Evolutionary conservation across 2,888 invertebrate species (phyloP), one percentile per base, ranked within the genome.

Genomic region (Mythimna albipuncta): DNA sequence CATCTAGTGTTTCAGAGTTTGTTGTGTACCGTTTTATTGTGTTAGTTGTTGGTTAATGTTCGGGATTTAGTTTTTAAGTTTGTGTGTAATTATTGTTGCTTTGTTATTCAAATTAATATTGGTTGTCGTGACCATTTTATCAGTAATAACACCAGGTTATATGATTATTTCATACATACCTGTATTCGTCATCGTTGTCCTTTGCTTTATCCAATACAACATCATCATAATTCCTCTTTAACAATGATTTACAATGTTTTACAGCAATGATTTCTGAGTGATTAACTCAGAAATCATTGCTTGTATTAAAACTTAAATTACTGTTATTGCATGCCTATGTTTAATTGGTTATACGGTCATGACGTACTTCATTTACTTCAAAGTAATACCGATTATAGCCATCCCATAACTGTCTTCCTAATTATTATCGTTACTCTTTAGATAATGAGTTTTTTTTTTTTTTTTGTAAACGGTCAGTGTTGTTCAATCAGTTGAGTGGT

Each of bases 51-150:
- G 16, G 2, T 54, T 50, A 6, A 11, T 64, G 16, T 54, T 67
- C n/a, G 69, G 26, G 26, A 38, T 38, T 38, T 2, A 11, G 19
- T 58, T 55, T 41, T 10, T 50, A 38, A 11, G 52, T 54, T 75
- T 68, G 62, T 69, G 70, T 61, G 59, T 70, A 35, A 61, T 64
- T 75, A 16, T 44, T 6, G 21, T 47, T 64, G 54, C 21, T 21
- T 64, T 44, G 3, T 44, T 54, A n/a, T 38, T 61, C 5, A 41
- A n/a, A 55, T 13, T 38, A n/a, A 13, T 0, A 6, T 47, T 59
- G 6, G 19, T 52, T 65, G 9, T 4, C 9, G 19, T 64, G 2
- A 26, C 5, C 6, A 19, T 58, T 16, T 38, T 32, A 19, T 69
- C 54, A 44, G 21, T 55, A 44, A 19, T 9, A 19, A 11, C n/a